These are phyloP conservation scores for Saguinus midas DNA, from an alignment of 2,113 vertebrate genomes.

Conservation along the genomic window DNA sequence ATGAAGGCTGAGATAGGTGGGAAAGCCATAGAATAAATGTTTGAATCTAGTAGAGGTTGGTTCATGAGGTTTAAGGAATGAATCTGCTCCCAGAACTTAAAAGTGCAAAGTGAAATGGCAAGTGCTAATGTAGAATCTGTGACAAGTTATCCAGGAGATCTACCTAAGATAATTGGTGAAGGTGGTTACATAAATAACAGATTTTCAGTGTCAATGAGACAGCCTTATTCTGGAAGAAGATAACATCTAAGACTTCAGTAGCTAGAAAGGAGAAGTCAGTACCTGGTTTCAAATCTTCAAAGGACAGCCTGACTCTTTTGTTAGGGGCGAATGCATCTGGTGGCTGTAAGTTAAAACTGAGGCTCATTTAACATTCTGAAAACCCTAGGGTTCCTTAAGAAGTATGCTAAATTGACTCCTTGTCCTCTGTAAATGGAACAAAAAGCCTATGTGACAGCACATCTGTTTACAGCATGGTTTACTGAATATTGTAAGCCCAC, in stretches of 20 bases:
- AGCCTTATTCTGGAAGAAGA: neutral
- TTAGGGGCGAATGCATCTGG: neutral
- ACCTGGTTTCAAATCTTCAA: neutral
- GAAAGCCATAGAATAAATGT: neutral
- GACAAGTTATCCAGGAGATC: neutral
- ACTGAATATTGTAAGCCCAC: neutral
- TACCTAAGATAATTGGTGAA: neutral
- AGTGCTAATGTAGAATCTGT: neutral
- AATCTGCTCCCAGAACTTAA: neutral
- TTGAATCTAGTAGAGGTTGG: neutral
- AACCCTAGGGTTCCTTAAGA: neutral
- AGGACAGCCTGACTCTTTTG: neutral
- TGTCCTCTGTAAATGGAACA: neutral
- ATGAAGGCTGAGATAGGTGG: neutral
- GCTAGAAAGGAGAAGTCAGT: neutral
- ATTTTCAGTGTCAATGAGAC: neutral
- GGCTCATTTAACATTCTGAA: neutral
- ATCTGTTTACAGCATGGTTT: neutral
- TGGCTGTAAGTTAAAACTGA: neutral
- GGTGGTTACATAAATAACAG: neutral
- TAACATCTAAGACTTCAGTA: neutral
- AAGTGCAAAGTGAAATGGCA: neutral
- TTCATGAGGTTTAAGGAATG: neutral
- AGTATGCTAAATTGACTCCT: neutral
- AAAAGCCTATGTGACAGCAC: neutral